Conservation (phyloP, 2,888 invertebrate genomes). For the Gisinianus flammeolus region DNA sequence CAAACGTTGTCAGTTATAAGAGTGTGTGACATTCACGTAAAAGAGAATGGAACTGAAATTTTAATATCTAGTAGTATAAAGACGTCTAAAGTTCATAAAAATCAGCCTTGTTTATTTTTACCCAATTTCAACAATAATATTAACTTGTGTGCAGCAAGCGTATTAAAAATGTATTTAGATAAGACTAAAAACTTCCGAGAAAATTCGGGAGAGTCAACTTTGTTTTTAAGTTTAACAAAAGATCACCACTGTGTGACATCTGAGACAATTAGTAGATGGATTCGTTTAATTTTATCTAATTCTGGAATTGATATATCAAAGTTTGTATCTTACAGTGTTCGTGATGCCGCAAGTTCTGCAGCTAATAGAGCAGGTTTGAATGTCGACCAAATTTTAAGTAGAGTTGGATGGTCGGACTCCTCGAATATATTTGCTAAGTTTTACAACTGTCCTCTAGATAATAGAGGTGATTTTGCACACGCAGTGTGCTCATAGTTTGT, state of each 20-base stretch:
- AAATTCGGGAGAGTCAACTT: neutral
- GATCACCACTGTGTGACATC: conserved; percentile 32
- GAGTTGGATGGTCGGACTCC: conserved; percentile 24
- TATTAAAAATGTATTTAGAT: neutral
- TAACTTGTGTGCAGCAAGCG: neutral
- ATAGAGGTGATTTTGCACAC: conserved; percentile 4
- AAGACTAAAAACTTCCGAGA: neutral
- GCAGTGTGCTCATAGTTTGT: too few species aligned
- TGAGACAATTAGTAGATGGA: conserved; percentile 40
- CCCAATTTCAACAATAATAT: neutral
- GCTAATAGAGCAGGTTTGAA: conserved; percentile 5
- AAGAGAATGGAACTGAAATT: neutral
- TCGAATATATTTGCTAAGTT: conserved; percentile 24
- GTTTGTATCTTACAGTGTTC: conserved; percentile 25
- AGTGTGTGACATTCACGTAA: conserved; percentile 6
- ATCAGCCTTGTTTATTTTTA: conserved; percentile 29
- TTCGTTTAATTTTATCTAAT: neutral
- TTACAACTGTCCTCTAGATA: conserved; percentile 24
- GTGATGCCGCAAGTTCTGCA: conserved; percentile 22
- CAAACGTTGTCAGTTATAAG: conserved; percentile 38
- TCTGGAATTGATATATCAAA: conserved; percentile 15
- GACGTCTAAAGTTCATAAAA: neutral
- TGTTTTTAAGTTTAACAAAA: conserved; percentile 26
- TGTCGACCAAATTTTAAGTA: conserved; percentile 3
- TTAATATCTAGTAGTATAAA: neutral